phyloP scores from a whole-genome alignment of 2,888 invertebrate genomes.

The Frankliniella intonsa region DNA sequence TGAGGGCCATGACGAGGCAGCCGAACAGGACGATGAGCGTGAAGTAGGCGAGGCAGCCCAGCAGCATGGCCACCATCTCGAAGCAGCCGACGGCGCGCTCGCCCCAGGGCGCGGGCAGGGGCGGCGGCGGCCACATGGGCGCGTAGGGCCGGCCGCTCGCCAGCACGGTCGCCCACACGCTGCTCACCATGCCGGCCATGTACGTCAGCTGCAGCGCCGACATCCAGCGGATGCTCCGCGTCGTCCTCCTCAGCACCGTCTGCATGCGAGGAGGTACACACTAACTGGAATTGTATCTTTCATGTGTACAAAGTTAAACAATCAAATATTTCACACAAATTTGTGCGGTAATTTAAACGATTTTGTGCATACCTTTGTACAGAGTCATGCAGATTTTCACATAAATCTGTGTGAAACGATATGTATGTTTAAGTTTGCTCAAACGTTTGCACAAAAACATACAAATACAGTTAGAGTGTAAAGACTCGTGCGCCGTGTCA shows the following conservation, averaged over 20 bases:
- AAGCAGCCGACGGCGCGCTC: neutral
- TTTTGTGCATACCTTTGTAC: no score
- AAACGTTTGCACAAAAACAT: no score
- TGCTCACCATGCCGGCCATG: neutral
- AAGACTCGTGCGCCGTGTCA: no score
- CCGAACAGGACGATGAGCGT: neutral
- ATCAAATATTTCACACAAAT: no score
- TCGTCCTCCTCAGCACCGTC: neutral
- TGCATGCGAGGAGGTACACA: neutral
- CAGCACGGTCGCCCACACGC: neutral
- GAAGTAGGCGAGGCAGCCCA: slow-evolving; percentile 8
- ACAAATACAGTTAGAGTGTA: no score
- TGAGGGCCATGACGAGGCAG: neutral
- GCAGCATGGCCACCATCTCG: neutral
- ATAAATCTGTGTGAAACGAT: no score
- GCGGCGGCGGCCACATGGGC: slow-evolving; percentile 8
- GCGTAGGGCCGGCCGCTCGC: neutral
- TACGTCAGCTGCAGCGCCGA: neutral
- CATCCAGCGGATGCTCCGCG: neutral
- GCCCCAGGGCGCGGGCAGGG: neutral
- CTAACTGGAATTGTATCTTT: no score
- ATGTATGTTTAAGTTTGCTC: no score
- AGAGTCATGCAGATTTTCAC: no score
- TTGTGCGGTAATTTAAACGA: no score
- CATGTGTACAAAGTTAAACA: no score